Base-by-base conservation (phyloP, 2,797 vertebrate species). In the Spinus olivaceus region DNA sequence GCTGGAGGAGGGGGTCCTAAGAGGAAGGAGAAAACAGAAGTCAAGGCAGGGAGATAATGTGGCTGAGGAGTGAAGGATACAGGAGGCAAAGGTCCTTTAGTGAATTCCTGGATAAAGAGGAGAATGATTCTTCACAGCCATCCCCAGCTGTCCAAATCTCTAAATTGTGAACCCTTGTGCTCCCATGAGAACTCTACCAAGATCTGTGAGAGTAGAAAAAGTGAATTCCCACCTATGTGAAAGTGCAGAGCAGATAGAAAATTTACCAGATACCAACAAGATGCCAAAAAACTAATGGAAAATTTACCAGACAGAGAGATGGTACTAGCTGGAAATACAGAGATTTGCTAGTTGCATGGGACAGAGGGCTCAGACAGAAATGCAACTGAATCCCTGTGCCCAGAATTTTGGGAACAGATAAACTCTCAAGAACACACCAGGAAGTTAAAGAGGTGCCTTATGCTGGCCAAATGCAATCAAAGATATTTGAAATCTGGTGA, bases 401-500 rank as follows among this genome's bases (percentile, higher is more conserved):
- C 70, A 49, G 69, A 42, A 39, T 88, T 90, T 69, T 50, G 44
- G 72, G 66, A 96, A 28, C 24, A 87, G 65, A 78, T 88, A 51
- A 14, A 10, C 32, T 94, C 54, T 69, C 25, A 85, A 50, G 47
- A 83, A 53, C 51, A 37, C 63, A 91, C 12, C 72, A 92, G 91
- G 79, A 90, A 66, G 12, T 37, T 15, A 18, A 24, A 24, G 82
- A 93, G 56, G 51, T 88, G 51, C 81, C 61, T 94, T 49, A 19
- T 9, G 32, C 57, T 35, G 79, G 63, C 79, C 86, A 92, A 91
- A 78, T 41, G 32, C 7, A 17, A 74, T 78, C 65, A 86, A 72
- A 47, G 66, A 81, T 81, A 64, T 83, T 69, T 78, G 76, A 91
- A 27, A 41, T 93, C 94, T 97, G 95, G 54, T 76, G 47, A 94